These are phyloP conservation scores for Petrocephalus zakoni DNA, from an alignment of 2,113 vertebrate genomes.

Conservation along the genomic window DNA sequence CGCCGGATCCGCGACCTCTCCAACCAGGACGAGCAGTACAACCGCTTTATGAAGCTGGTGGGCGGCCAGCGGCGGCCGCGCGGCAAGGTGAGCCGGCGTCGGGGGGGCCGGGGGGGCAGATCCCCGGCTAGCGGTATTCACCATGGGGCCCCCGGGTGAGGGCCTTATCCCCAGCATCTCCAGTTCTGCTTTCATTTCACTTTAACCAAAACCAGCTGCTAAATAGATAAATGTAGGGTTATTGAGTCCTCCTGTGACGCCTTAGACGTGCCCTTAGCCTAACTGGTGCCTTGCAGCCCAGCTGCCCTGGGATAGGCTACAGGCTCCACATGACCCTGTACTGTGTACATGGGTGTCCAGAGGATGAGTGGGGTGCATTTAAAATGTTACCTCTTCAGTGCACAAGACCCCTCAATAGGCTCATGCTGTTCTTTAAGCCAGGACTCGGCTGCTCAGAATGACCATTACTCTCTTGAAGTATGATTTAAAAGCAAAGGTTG, in stretches of 20 bases:
- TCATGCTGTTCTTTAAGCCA: not conserved
- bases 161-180: not conserved
- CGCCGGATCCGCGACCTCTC: slow-evolving; percentile 88
- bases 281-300: not conserved
- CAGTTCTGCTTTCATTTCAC: not conserved
- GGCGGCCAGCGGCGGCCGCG: slow-evolving; percentile 72
- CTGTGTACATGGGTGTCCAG: not conserved
- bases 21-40: slow-evolving; percentile 97
- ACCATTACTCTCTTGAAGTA: not conserved
- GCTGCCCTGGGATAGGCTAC: not conserved
- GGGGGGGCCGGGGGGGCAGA: not conserved
- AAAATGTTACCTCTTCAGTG: not conserved
- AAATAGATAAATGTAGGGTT: not conserved
- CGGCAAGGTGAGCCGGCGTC: slow-evolving; percentile 73
- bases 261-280: not conserved
- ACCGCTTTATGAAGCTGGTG: slow-evolving; percentile 97
- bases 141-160: not conserved
- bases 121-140: not conserved
- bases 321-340: not conserved
- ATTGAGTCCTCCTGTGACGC: not conserved
- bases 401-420: not conserved
- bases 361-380: not conserved
- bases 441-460: not conserved
- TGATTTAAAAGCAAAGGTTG: not conserved
- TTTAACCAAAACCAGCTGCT: not conserved